Conservation (phyloP, 2,888 invertebrate genomes). For the Torymus tubicola region DNA sequence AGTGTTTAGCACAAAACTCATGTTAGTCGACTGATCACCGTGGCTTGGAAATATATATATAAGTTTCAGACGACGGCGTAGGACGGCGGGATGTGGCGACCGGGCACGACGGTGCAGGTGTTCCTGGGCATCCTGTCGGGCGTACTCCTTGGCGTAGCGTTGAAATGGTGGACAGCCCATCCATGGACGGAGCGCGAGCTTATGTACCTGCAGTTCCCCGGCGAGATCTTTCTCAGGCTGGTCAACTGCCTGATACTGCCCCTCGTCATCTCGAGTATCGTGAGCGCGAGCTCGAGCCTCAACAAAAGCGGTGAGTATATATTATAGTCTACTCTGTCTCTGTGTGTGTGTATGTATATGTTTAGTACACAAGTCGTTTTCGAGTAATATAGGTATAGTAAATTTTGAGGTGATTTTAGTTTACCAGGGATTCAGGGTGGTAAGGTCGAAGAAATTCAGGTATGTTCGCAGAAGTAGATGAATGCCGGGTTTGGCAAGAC, state of each 20-base stretch:
- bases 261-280: constrained; percentile 91
- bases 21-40: too few relatives aligned
- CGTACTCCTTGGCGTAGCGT: constrained; percentile 63
- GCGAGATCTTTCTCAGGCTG: constrained; percentile 95
- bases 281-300: constrained; percentile 79
- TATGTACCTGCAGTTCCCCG: constrained; percentile 96
- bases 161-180: constrained; percentile 68
- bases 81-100: constrained; percentile 33
- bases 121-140: constrained; percentile 65
- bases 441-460: too few relatives aligned
- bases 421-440: too few relatives aligned
- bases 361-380: too few relatives aligned
- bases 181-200: constrained; percentile 88
- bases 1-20: too few relatives aligned
- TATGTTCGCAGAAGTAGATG: too few relatives aligned
- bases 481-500: too few relatives aligned
- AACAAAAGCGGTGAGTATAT: constrained; percentile 67
- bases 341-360: too few relatives aligned
- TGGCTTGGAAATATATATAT: neutral
- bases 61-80: neutral
- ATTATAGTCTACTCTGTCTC: too few relatives aligned
- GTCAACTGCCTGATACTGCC: constrained; percentile 96
- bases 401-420: too few relatives aligned
- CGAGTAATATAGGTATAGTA: too few relatives aligned
- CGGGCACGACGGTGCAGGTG: constrained; percentile 61